Evolutionary conservation across 2,797 vertebrate species (phyloP), one percentile per base, ranked within the genome.

Genomic region (Malacoctenus gilli): DNA sequence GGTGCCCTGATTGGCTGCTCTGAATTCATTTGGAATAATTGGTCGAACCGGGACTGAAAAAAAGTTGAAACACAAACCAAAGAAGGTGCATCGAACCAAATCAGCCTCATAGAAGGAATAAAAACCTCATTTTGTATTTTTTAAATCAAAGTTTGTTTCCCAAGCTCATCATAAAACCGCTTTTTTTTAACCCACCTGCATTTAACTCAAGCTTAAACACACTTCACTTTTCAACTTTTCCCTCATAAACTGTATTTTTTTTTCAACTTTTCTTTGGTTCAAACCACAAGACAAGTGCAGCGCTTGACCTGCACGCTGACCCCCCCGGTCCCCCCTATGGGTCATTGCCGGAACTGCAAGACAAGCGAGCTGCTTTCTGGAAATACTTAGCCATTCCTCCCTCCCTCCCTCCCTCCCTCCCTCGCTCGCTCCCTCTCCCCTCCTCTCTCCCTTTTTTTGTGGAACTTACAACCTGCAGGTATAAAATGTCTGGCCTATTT

Each of bases 401-500:
- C 20, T 19, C 10, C 19, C 12, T 30, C 55, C 49, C 68, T 68
- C n/a, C 5, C 8, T 25, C 19, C 19, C 20, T 19, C 10, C 19
- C 12, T 30, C 20, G 3, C 13, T 28, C 22, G 3, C 14, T 37
- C 5, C 18, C 32, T 35, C 22, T 23, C 8, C 22, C 22, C 22
- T 28, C 38, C 31, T 20, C 6, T 37, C 14, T 31, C 8, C 8
- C 10, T 14, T 28, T 38, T 36, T 22, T 21, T 46, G 25, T 57
- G 51, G 37, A 66, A 48, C 50, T 61, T 49, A 49, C 44, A 71
- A 68, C 77, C 71, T 76, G 77, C 73, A 78, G 76, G 67, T 68
- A 62, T 46, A 55, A 75, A 77, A 65, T 49, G 64, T 72, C 72
- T 77, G 80, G 68, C 80, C 80, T 78, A 72, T 79, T 85, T 82